A percentile compares a stretch with the other conserved stretches of the same genome.
phyloP scores from a whole-genome alignment of 2,888 invertebrate species.

The Uropetala carovei region DNA sequence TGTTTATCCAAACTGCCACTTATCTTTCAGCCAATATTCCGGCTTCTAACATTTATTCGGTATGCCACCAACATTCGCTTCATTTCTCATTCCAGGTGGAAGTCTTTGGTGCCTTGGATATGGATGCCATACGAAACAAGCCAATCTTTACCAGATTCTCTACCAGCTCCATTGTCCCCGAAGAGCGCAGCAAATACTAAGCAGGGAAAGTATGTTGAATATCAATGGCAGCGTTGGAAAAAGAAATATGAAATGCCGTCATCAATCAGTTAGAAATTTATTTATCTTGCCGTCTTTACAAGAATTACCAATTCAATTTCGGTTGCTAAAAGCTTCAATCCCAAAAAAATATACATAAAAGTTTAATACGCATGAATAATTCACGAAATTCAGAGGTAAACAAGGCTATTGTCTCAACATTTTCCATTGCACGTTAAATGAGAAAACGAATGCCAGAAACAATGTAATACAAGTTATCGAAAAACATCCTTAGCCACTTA shows the following conservation, averaged over 20 bases:
- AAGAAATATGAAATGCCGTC: conserved; percentile 14
- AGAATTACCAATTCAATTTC: neutral
- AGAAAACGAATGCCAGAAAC: no score
- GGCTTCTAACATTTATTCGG: neutral
- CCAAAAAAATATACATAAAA: neutral
- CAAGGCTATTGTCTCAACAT: neutral
- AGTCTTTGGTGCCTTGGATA: neutral
- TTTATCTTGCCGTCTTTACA: neutral
- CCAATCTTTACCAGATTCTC: neutral
- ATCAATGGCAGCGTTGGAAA: neutral
- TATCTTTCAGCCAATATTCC: conserved; percentile 21
- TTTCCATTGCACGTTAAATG: neutral
- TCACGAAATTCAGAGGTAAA: neutral
- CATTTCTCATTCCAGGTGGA: conserved; percentile 6
- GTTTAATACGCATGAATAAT: neutral
- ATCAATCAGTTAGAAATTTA: neutral
- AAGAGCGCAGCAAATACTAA: neutral
- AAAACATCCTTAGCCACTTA: no score
- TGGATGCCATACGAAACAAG: conserved; percentile 24
- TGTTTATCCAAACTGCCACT: neutral
- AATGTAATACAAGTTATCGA: no score
- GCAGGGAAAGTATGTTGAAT: neutral
- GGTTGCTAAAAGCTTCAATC: neutral
- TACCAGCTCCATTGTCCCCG: conserved; percentile 2
- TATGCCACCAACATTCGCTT: conserved; percentile 9